These are phyloP conservation scores for Hemibagrus wyckioides DNA, from an alignment of 2,113 vertebrate genomes.

Conservation along the genomic window DNA sequence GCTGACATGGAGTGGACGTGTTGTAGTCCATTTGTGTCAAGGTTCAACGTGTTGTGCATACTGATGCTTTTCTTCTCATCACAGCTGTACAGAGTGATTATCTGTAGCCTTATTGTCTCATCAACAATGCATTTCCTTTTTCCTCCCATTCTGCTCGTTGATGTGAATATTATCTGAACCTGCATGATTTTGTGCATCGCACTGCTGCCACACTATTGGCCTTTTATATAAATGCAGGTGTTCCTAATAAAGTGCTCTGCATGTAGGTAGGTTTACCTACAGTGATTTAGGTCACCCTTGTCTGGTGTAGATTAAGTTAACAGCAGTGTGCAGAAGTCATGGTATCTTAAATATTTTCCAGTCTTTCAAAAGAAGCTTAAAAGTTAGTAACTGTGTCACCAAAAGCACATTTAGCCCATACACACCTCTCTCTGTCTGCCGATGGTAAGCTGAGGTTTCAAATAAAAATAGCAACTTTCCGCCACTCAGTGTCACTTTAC, in stretches of 20 bases:
- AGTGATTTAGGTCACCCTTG: not conserved
- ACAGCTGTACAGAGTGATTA: not conserved
- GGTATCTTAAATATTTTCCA: not conserved
- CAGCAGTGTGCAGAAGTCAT: not conserved
- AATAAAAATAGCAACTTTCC: constrained; percentile 40
- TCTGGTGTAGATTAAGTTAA: not conserved
- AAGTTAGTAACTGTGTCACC: not conserved
- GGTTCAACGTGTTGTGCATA: not conserved
- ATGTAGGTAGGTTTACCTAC: not conserved
- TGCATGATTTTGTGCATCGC: not conserved
- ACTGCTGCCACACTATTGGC: not conserved
- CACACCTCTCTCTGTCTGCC: not conserved
- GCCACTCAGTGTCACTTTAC: constrained; percentile 61
- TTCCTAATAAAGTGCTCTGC: not conserved
- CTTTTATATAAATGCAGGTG: too few species aligned
- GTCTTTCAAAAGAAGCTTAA: not conserved
- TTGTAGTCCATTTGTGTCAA: not conserved
- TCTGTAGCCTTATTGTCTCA: not conserved
- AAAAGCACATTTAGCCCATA: not conserved
- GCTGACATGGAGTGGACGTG: not conserved
- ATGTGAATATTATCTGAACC: not conserved
- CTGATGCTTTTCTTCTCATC: not conserved
- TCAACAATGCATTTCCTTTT: not conserved
- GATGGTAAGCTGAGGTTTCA: not conserved
- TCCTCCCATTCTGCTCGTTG: not conserved